Conservation (phyloP, 2,113 vertebrate species). For the Taxidea taxus region DNA sequence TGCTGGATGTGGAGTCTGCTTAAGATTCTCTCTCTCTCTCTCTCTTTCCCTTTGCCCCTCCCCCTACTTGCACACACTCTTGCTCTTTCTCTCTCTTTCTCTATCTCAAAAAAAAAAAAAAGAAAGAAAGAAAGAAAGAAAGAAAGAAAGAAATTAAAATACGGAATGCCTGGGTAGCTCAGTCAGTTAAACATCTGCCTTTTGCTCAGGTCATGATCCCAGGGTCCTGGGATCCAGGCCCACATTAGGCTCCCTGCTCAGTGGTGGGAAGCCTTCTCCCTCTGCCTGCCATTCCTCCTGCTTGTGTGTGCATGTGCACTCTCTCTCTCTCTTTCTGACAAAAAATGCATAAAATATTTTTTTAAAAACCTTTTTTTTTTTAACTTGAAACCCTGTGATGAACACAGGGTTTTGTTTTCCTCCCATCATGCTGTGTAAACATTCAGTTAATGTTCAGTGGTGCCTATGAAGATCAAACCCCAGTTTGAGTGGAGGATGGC, state of each 20-base stretch:
- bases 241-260: no score
- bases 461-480: background rate
- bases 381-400: background rate
- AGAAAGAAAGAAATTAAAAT: background rate
- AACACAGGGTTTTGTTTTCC: background rate
- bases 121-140: background rate
- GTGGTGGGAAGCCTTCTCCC: no score
- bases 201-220: no score
- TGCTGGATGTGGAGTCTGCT: background rate
- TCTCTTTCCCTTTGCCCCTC: background rate
- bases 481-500: background rate
- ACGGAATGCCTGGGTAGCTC: no score
- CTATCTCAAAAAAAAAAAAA: background rate
- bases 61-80: background rate
- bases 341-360: no score
- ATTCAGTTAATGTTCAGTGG: background rate
- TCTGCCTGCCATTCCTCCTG: no score
- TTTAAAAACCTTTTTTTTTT: no score
- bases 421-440: rapidly evolving
- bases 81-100: background rate
- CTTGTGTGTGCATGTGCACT: no score
- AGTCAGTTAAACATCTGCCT: no score
- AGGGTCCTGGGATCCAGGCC: no score
- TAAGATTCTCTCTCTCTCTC: background rate
- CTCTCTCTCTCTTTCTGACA: no score